Evolutionary conservation across 92 coral and sea anemone genomes (phyloP), one percentile per base, ranked within the genome.

Genomic region (Plumapathes pennacea): DNA sequence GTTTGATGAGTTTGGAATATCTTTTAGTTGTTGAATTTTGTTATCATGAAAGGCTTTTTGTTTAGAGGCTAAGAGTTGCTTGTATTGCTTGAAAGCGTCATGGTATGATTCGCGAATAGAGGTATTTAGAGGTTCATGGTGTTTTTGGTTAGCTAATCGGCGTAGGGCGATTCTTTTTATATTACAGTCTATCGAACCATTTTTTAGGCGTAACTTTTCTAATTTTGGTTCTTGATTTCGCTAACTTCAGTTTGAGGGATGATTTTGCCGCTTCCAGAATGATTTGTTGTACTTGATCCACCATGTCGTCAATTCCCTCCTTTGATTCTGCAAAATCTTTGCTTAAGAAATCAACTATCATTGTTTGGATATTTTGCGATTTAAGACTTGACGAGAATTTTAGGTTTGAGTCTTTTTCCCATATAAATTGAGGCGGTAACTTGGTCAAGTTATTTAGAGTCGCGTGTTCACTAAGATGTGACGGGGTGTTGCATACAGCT

Each of bases 91-190:
- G 10, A 67, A 33, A 33, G 36, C 47, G 13, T 33, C 30, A 50
- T 76, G 69, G 50, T 67, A 68, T 22, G n/a, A 10, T 29, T 59
- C 56, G n/a, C 84, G 25, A 11, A 61, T 20, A 25, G 10, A 17
- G 24, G 46, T 25, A 53, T 69, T 62, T 10, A 38, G 14, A 20
- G 78, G 84, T 34, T 77, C 77, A 8, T 48, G 32, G 38, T 41
- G 75, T 21, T 74, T 74, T 33, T 48, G 38, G 28, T 74, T 74
- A 9, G 81, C 60, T 9, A 74, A n/a, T 41, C 44, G 38, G 25
- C 82, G 30, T 10, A 65, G 36, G 15, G 44, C 74, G 29, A 54
- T 50, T 64, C 66, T 52, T 24, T 55, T 55, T 4, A 50, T 32
- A 32, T 30, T 51, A 36, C 74, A 54, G 1, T 28, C 32, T 62